Percentiles rank a stretch among this genome's conserved stretches.
phyloP scores from a whole-genome alignment of 2,113 vertebrate genomes.

The Gobiocypris rarus region DNA sequence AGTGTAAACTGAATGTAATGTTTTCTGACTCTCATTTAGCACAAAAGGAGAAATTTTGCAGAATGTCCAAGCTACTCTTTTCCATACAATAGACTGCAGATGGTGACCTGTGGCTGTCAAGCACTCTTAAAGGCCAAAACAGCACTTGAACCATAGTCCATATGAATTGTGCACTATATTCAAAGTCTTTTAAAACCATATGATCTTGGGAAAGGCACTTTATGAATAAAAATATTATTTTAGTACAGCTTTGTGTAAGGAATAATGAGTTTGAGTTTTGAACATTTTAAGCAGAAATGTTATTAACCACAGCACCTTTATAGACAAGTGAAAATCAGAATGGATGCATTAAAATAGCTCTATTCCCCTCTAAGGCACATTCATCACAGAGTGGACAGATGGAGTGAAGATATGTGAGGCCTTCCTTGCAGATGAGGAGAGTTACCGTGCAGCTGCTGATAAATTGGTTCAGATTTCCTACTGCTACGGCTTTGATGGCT shows the following conservation, averaged over 20 bases:
- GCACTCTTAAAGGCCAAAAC: neutral
- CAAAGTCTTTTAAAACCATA: neutral
- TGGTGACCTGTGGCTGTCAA: neutral
- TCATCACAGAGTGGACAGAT: slow-evolving; percentile 90
- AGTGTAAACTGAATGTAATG: too few species aligned
- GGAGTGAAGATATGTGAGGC: slow-evolving; percentile 81
- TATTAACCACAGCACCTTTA: neutral
- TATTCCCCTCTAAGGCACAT: slow-evolving; percentile 80
- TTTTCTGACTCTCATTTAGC: neutral
- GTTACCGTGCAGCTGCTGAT: slow-evolving; percentile 76
- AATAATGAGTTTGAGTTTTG: too few species aligned
- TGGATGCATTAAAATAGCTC: neutral
- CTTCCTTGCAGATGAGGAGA: slow-evolving; percentile 81
- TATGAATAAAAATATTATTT: neutral
- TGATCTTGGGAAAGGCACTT: neutral
- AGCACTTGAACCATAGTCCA: neutral
- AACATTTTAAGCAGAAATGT: neutral
- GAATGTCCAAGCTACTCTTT: neutral
- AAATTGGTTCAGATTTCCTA: slow-evolving; percentile 85
- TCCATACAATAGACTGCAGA: neutral
- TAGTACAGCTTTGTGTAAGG: too few species aligned
- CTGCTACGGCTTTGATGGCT: slow-evolving; percentile 87
- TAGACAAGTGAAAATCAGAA: neutral
- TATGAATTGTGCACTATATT: neutral
- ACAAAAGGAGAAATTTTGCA: neutral